Conservation (phyloP, 2,797 vertebrate species). For the Brachyrhaphis roseni region DNA sequence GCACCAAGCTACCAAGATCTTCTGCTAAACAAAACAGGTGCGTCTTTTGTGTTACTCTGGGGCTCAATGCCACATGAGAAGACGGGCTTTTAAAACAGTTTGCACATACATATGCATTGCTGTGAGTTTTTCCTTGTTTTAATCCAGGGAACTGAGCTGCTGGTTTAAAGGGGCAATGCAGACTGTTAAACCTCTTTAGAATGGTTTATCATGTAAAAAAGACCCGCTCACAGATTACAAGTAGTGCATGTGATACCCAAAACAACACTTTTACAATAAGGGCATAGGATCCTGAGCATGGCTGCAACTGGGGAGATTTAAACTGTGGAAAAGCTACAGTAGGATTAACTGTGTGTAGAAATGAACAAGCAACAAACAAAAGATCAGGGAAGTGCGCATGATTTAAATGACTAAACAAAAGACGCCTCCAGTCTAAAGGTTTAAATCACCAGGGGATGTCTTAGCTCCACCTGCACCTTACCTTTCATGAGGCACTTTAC, state of each 20-base stretch:
- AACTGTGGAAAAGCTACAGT: not conserved
- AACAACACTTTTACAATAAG: slow-evolving; percentile 53
- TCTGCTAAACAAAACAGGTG: slow-evolving; percentile 66
- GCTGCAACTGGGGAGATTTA: not conserved
- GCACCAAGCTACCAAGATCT: slow-evolving; percentile 23
- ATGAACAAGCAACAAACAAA: slow-evolving; percentile 4
- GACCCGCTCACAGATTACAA: slow-evolving; percentile 26
- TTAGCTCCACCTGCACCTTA: slow-evolving; percentile 47
- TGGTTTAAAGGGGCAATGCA: slow-evolving; percentile 20
- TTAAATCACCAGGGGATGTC: slow-evolving; percentile 16
- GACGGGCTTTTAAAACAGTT: not conserved
- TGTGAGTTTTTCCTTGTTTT: slow-evolving; percentile 24
- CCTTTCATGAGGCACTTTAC: slow-evolving; percentile 80
- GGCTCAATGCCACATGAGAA: slow-evolving; percentile 30
- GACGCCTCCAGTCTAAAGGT: not conserved
- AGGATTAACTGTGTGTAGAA: not conserved
- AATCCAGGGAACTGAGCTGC: slow-evolving; percentile 15
- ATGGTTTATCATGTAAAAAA: slow-evolving; percentile 11
- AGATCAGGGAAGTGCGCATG: not conserved
- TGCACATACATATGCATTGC: slow-evolving; percentile 4
- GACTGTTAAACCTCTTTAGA: slow-evolving; percentile 26
- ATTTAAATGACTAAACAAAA: not conserved
- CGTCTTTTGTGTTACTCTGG: slow-evolving; percentile 65
- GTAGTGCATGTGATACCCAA: slow-evolving; percentile 30
- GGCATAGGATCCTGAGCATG: not conserved